phyloP scores from a whole-genome alignment of 2,888 invertebrate species.

The Euzophera pinguis region DNA sequence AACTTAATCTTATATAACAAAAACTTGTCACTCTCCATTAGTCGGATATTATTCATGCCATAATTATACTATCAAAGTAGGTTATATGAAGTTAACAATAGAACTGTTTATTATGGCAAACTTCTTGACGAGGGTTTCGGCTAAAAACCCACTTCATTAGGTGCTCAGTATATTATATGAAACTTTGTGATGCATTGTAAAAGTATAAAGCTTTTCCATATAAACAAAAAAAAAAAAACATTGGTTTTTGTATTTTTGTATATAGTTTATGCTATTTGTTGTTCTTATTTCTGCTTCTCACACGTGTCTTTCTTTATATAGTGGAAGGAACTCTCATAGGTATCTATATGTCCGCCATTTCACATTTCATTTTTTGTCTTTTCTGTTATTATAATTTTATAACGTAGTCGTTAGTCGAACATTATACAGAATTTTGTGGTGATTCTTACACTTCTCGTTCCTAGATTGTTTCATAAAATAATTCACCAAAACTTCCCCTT shows the following conservation, averaged over 20 bases:
- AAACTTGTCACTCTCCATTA: background rate
- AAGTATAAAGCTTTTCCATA: background rate
- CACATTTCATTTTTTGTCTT: too few relatives aligned
- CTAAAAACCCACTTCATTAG: conserved; percentile 5
- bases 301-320: too few relatives aligned
- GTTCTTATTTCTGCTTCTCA: too few relatives aligned
- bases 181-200: background rate
- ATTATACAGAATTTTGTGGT: too few relatives aligned
- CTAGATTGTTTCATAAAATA: background rate
- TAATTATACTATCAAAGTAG: background rate
- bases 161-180: background rate
- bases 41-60: background rate
- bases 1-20: too few relatives aligned
- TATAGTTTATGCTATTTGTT: too few relatives aligned
- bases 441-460: background rate
- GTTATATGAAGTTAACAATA: conserved; percentile 3
- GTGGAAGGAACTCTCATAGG: too few relatives aligned
- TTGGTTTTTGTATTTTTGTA: too few relatives aligned
- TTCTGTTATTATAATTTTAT: too few relatives aligned
- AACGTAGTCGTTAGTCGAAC: too few relatives aligned
- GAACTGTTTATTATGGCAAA: conserved; percentile 1
- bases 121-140: conserved; percentile 4
- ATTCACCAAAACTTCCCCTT: background rate
- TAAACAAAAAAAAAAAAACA: too few relatives aligned
- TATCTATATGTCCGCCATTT: too few relatives aligned